Percentiles rank a stretch among this genome's conserved stretches.
Conservation (phyloP, 2,113 vertebrate genomes). For the Kryptolebias marmoratus region DNA sequence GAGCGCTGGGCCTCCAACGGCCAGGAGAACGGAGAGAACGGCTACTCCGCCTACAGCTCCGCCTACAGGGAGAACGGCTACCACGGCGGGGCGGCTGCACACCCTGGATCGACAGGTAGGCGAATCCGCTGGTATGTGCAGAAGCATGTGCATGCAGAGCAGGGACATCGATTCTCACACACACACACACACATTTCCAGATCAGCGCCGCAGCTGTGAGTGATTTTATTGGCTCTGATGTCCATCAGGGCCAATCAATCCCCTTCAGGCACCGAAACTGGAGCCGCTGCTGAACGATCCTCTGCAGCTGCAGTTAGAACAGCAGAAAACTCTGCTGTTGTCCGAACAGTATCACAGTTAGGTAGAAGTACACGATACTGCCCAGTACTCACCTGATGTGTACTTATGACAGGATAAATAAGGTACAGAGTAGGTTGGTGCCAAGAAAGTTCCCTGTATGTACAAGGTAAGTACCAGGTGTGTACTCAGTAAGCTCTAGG, state of each 20-base stretch:
- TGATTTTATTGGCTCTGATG: slow-evolving; percentile 19
- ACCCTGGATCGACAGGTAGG: slow-evolving; percentile 64
- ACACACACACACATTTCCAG: slow-evolving; percentile 9
- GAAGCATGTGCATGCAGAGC: slow-evolving; percentile 24
- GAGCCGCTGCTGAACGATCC: slow-evolving; percentile 2
- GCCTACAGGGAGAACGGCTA: slow-evolving; percentile 73
- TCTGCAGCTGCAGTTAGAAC: background rate
- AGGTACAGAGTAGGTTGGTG: too few species aligned
- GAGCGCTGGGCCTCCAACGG: slow-evolving; percentile 74
- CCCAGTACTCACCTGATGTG: too few species aligned
- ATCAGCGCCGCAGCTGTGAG: slow-evolving; percentile 22
- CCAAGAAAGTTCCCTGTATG: too few species aligned
- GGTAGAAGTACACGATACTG: too few species aligned
- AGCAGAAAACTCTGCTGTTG: background rate
- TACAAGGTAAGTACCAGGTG: too few species aligned
- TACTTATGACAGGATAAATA: too few species aligned
- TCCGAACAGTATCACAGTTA: background rate
- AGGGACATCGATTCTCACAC: slow-evolving; percentile 15
- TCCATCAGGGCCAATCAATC: slow-evolving; percentile 16
- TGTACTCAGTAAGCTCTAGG: too few species aligned
- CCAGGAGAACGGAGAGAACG: slow-evolving; percentile 73
- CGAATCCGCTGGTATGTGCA: background rate
- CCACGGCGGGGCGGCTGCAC: slow-evolving; percentile 59
- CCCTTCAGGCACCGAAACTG: slow-evolving; percentile 7
- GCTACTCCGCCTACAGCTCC: slow-evolving; percentile 69